Base-by-base conservation (phyloP, 2,888 invertebrate species). In the Heliconius ethilla region DNA sequence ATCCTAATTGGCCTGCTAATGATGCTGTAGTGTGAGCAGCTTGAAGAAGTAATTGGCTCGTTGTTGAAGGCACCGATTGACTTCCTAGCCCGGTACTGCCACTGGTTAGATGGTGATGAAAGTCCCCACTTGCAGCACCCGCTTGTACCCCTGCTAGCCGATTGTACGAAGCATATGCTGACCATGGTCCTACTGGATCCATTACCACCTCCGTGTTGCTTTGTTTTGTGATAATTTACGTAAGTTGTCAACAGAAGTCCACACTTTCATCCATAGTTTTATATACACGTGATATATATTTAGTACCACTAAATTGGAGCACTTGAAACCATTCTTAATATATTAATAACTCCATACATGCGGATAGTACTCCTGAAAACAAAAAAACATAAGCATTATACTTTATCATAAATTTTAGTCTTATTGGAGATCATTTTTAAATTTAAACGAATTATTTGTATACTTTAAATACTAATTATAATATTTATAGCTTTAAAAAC, bases 161-260 rank as follows among this genome's bases (percentile, higher is more conserved):
- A 95, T 97, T 97, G 95, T 97, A 97, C 85, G 97, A 96, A 89
- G 96, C 95, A 92, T 97, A 97, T 90, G 96, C 96, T 90, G 96
- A 96, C 98, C 98, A 98, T 95, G 97, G 97, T 95, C 97, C 97
- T 92, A 97, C 97, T 91, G 97, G 97, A 96, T 98, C 98, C 97
- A 98, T 98, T 94, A 95, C 95, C 95, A 94, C 90, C 93, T 94
- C 89, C 91, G 93, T 92, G 90, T 88, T 92, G 88, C 90, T 87
- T 85, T 87, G 82, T 87, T 86, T 87, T 86, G 85, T 89, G 86
- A 90, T 88, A 92, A 90, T 91, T 88, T 90, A 92, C 89, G 87
- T 89, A 92, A 88, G 90, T 87, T 92, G 89, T 94, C 92, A 94
- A 90, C 90, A 90, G 88, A 90, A 89, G 91, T 93, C 92, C 93